These are phyloP conservation scores for Nyleta sp. DNA, from an alignment of 2,888 invertebrate genomes.

Conservation along the genomic window DNA sequence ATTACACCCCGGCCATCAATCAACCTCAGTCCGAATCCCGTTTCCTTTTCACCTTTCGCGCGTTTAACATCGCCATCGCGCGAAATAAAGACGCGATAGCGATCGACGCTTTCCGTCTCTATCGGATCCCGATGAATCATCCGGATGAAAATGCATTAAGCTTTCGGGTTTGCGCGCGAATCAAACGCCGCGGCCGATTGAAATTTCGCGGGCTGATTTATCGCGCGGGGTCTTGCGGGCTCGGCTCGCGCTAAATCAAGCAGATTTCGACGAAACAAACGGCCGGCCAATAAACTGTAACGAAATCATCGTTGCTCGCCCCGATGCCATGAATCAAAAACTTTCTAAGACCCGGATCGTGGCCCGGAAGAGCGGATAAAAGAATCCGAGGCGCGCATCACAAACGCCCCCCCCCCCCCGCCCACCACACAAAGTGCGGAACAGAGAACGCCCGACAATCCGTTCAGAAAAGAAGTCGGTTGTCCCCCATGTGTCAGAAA, in stretches of 20 bases:
- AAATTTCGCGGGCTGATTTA: slow-evolving; percentile 27
- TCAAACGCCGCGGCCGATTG: slow-evolving; percentile 5
- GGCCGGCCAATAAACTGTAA: slow-evolving; percentile 27
- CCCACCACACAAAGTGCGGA: too few relatives aligned
- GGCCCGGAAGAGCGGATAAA: too few relatives aligned
- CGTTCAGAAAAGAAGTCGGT: too few relatives aligned
- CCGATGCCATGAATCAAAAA: too few relatives aligned
- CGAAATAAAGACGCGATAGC: slow-evolving; percentile 30
- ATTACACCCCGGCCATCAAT: slow-evolving; percentile 40
- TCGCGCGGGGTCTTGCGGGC: slow-evolving; percentile 8
- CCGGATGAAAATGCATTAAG: slow-evolving; percentile 18
- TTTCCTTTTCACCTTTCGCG: slow-evolving; percentile 39
- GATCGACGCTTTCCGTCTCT: slow-evolving; percentile 18
- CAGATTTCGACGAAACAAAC: slow-evolving; percentile 32
- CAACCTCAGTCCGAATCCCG: slow-evolving; percentile 39
- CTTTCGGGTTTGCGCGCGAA: background rate
- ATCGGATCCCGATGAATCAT: slow-evolving; percentile 29
- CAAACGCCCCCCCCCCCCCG: too few relatives aligned
- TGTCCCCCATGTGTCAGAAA: too few relatives aligned
- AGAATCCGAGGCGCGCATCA: too few relatives aligned
- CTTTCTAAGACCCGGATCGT: too few relatives aligned
- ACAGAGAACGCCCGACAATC: too few relatives aligned
- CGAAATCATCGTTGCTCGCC: slow-evolving; percentile 37
- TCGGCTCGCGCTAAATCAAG: slow-evolving; percentile 26
- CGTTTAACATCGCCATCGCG: slow-evolving; percentile 32